phyloP scores from a whole-genome alignment of 2,113 vertebrate species.

The Thalassoma bifasciatum region DNA sequence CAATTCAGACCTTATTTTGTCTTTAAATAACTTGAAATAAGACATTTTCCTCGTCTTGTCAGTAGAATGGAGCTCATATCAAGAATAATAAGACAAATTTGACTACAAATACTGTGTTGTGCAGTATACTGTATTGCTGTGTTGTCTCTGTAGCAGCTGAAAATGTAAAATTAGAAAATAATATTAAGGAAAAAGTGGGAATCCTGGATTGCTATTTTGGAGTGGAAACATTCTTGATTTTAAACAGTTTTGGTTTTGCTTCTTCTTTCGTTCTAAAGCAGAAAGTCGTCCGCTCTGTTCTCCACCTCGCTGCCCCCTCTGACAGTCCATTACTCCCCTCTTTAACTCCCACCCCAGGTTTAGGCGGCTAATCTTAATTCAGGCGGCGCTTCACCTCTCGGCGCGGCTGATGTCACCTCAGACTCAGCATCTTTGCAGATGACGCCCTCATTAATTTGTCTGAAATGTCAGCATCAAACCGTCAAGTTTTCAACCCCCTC shows the following conservation, averaged over 20 bases:
- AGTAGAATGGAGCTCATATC: too few species aligned
- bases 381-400: conserved; percentile 13
- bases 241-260: not conserved
- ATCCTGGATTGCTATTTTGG: not conserved
- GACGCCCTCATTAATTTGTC: conserved; percentile 34
- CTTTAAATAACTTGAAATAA: too few species aligned
- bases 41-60: too few species aligned
- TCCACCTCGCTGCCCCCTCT: not conserved
- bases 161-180: too few species aligned
- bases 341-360: not conserved
- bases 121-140: too few species aligned
- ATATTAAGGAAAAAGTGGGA: too few species aligned
- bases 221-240: not conserved
- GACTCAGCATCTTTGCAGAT: conserved; percentile 27
- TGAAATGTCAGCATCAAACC: conserved; percentile 30
- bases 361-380: conserved; percentile 45
- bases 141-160: too few species aligned
- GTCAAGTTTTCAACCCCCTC: conserved; percentile 4
- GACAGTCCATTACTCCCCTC: not conserved
- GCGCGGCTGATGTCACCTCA: conserved; percentile 10
- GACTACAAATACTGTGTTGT: too few species aligned
- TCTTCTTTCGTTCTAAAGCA: too few species aligned
- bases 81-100: too few species aligned
- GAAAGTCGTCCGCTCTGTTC: conserved; percentile 2
- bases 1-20: too few species aligned